phyloP scores from a whole-genome alignment of 1,140 invertebrate species.

The Ectropis grisescens region DNA sequence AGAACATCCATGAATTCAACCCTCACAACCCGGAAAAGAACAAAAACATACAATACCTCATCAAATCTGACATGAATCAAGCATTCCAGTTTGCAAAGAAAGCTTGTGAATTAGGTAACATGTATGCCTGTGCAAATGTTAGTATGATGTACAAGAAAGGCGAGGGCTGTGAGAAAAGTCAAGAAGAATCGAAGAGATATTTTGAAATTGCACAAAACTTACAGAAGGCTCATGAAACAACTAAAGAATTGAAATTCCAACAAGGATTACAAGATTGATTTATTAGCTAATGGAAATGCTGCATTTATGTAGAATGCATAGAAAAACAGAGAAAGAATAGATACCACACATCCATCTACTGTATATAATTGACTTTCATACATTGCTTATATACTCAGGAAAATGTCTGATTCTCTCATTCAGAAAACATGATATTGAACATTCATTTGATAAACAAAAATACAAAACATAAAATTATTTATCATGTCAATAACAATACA shows the following conservation, averaged over 20 bases:
- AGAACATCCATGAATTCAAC: constrained; percentile 44
- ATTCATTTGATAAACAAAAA: no score
- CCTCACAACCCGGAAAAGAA: constrained; percentile 51
- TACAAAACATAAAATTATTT: no score
- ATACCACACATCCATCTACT: no score
- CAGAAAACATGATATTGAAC: no score
- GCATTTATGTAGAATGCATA: no score
- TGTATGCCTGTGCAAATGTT: constrained; percentile 89
- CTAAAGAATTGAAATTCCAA: constrained; percentile 75
- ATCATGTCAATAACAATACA: no score
- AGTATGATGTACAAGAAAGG: constrained; percentile 85
- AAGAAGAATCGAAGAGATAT: constrained; percentile 78
- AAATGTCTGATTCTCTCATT: no score
- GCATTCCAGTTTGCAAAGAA: constrained; percentile 82
- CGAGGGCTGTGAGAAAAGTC: constrained; percentile 80
- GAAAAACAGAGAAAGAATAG: no score
- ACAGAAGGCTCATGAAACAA: constrained; percentile 74
- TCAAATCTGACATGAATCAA: constrained; percentile 80
- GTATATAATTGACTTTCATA: no score
- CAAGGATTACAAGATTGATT: constrained; percentile 71
- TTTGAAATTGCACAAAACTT: constrained; percentile 79
- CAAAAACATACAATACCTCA: constrained; percentile 63
- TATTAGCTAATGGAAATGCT: no score
- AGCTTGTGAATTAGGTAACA: constrained; percentile 85
- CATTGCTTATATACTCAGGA: no score